Base-by-base conservation (phyloP, 2,113 vertebrate genomes). In the Scophthalmus maximus region DNA sequence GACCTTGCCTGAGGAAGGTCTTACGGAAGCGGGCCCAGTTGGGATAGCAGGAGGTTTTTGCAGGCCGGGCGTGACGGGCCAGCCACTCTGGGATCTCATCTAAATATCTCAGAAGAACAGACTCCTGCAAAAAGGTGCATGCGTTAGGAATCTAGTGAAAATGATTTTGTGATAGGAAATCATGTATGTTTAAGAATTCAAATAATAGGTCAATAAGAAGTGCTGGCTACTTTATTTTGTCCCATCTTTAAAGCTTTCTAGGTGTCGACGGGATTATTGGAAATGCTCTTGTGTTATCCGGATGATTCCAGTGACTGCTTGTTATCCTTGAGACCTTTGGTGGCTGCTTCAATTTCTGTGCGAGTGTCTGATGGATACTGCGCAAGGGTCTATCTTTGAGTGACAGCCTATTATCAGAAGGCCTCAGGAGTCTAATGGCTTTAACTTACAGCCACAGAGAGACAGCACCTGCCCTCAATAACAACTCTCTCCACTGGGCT, bases 1-100 rank as follows among this genome's bases (percentile, higher is more conserved):
- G 67, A 99, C 96, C 97, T 94, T 96, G 95, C 93, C 89, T 92
- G 87, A 97, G 94, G 92, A 97, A 96, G 70, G 93, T 92, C 87
- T 95, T 92, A 79, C 97, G 93, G 93, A 97, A 97, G 92, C 91
- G 93, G 87, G 91, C 91, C 97, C 96, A 97, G 85, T 92, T 95
- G 84, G 95, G 93, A 92, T 95, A 97, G 91, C 87, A 90, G 89
- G 94, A 95, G 87, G 90, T 93, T 92, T 95, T 94, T 93, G 93
- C 94, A 85, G 94, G 94, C 84, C 88, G 92, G 61, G 94, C 95
- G 84, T 96, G 92, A 89, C 91, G 91, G 86, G 94, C 90, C 91
- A 98, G 92, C 93, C 96, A 93, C 90, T 93, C 92, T 68, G 95
- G 95, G 88, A 97, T 93, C 90, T 96, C 96, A 92, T 96, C 90